Evolutionary conservation across 2,888 invertebrate species (phyloP).

Genomic region (Hemaris fuciformis): DNA sequence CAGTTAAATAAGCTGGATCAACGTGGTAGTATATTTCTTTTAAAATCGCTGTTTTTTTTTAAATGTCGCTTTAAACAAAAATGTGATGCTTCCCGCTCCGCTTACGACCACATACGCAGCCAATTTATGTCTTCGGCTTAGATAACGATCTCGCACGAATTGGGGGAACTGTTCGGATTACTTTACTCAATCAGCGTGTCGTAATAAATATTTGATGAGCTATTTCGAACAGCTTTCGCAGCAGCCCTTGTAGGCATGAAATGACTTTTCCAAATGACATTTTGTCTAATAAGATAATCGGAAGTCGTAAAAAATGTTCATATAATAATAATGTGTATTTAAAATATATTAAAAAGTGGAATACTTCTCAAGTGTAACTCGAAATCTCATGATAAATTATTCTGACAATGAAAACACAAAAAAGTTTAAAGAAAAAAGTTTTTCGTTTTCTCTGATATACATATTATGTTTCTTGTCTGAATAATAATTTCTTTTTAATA

Average conservation of each 20-base stretch:
- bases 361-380: too few species aligned
- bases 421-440: too few species aligned
- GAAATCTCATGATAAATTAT: too few species aligned
- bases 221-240: constrained; percentile 34
- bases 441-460: too few species aligned
- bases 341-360: too few species aligned
- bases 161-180: constrained; percentile 45
- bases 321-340: background rate
- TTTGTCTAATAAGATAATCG: background rate
- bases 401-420: too few species aligned
- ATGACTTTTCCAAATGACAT: background rate
- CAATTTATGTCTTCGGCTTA: constrained; percentile 30
- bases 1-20: too few species aligned
- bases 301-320: background rate
- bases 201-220: constrained; percentile 61
- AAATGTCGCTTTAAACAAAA: too few species aligned
- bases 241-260: constrained; percentile 13
- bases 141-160: constrained; percentile 53
- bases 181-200: constrained; percentile 55
- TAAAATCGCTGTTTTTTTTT: too few species aligned
- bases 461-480: too few species aligned
- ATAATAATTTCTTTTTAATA: too few species aligned
- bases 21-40: too few species aligned
- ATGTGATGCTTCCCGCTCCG: constrained; percentile 3
- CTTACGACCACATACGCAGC: constrained; percentile 2